Conservation (phyloP, 2,888 invertebrate species). For the Eristalis intricaria region DNA sequence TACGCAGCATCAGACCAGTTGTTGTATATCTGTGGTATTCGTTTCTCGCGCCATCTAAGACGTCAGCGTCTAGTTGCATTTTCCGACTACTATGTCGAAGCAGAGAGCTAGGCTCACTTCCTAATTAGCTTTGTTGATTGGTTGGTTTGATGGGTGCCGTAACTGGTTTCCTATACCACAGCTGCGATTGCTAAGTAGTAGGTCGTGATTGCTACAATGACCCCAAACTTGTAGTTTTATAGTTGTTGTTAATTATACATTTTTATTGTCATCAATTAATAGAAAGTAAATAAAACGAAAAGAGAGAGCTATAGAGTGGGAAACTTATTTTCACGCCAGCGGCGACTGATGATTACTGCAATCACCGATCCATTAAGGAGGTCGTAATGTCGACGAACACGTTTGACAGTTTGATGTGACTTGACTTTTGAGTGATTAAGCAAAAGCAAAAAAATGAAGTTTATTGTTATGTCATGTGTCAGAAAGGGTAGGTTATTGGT, state of each 20-base stretch:
- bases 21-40: too few relatives aligned
- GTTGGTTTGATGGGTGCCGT: constrained; percentile 19
- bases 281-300: constrained; percentile 40
- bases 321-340: neutral
- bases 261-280: constrained; percentile 43
- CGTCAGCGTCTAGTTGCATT: neutral
- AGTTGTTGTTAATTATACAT: constrained; percentile 17
- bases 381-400: neutral
- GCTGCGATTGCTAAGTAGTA: neutral
- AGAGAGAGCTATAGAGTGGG: neutral
- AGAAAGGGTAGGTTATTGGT: neutral
- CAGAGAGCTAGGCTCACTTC: neutral
- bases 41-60: too few relatives aligned
- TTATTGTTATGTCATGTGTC: neutral
- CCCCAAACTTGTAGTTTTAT: constrained; percentile 28
- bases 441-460: neutral
- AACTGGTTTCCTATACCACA: constrained; percentile 12
- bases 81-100: neutral
- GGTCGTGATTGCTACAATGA: constrained; percentile 51
- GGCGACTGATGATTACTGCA: constrained; percentile 3
- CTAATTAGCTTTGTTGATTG: constrained; percentile 9
- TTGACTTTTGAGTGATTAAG: neutral
- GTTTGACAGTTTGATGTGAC: neutral
- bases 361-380: constrained; percentile 5
- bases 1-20: neutral